Evolutionary conservation across 2,797 vertebrate genomes (phyloP).

Genomic region (Enteromius radiatus): DNA sequence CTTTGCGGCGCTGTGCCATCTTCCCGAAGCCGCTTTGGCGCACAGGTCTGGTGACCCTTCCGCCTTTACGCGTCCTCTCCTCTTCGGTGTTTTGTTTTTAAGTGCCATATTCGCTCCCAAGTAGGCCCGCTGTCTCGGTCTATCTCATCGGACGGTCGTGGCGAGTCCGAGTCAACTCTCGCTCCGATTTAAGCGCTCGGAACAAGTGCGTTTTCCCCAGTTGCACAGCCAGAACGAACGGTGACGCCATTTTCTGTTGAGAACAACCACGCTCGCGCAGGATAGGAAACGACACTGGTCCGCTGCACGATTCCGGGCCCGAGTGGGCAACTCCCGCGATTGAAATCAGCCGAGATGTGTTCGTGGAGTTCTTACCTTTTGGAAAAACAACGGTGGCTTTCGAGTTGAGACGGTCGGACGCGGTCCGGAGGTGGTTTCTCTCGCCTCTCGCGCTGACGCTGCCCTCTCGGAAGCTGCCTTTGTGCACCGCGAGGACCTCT

Average conservation of each 20-base stretch:
- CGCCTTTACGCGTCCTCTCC: constrained; percentile 87
- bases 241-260: constrained; percentile 81
- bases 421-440: constrained; percentile 73
- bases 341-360: constrained; percentile 26
- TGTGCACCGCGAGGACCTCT: constrained; percentile 81
- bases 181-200: constrained; percentile 68
- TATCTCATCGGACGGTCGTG: background rate
- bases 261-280: constrained; percentile 76
- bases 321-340: constrained; percentile 61
- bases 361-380: constrained; percentile 51
- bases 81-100: constrained; percentile 40
- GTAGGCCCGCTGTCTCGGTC: constrained; percentile 12
- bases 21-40: constrained; percentile 78
- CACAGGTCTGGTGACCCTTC: constrained; percentile 84
- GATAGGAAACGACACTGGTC: constrained; percentile 60
- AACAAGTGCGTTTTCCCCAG: constrained; percentile 77
- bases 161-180: constrained; percentile 24
- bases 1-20: constrained; percentile 79
- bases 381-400: constrained; percentile 31
- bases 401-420: constrained; percentile 39
- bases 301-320: constrained; percentile 66
- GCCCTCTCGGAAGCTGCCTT: constrained; percentile 83
- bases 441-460: constrained; percentile 70
- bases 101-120: constrained; percentile 30
- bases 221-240: constrained; percentile 80